Base-by-base conservation (phyloP, 2,113 vertebrate species). In the Capreolus pygargus region DNA sequence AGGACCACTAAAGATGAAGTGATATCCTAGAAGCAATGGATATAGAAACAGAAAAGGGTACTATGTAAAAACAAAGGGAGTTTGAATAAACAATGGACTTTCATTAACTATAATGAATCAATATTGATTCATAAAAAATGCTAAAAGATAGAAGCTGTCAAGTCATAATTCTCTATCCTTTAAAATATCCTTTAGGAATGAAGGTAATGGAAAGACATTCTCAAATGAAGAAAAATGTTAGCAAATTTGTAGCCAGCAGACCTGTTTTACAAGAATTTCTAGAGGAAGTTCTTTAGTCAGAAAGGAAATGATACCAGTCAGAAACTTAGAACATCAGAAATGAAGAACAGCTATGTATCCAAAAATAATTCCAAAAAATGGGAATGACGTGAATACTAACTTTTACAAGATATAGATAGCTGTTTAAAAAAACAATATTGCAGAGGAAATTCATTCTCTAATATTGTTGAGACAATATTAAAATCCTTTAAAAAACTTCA, bases 251-350 rank as follows among this genome's bases (percentile, higher is more conserved):
- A 82, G 89, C 16, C 55, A n/a, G 19, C 17, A 50, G 16, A 61
- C 8, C 27, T 70, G 64, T 60, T 50, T 64, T 89, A 88, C 5
- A 43, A 82, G 45, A 89, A 86, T 60, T 78, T 83, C 76, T 82
- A 84, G 55, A 95, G 91, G 95, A 96, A 97, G 85, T 61, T 89
- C 96, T 92, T 76, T 58, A 92, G 95, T 88, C 91, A 94, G 43
- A 92, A 50, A 12, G 83, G 28, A 96, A 95, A 74, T 45, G 55
- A 96, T 61, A 85, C 12, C 61, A 86, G 54, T 84, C 17, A 88
- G 79, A 93, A 94, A 89, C 45, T 76, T 19, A 64, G 67, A 91
- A 82, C 27, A 86, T 30, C 33, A 88, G 54, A 82, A 78, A 85
- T 14, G n/a, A 91, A 95, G 64, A 95, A 82, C n/a, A 95, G 74